These are phyloP conservation scores for Phyllotreta cruciferae DNA, from an alignment of 2,888 invertebrate species.

Conservation along the genomic window DNA sequence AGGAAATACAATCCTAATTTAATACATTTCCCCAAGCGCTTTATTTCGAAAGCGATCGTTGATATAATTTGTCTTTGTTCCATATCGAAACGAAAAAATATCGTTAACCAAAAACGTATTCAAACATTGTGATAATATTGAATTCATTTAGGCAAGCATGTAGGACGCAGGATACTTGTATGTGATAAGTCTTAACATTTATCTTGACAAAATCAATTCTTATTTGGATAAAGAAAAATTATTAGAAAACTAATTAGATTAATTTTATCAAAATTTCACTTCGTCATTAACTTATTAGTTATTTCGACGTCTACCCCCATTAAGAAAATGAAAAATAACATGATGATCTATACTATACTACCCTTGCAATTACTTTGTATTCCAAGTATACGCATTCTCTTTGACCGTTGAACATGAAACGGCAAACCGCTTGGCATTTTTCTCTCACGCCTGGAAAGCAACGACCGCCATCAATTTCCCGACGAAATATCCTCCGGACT, in stretches of 20 bases:
- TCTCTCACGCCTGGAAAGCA: slow-evolving; percentile 17
- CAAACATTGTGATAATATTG: not conserved
- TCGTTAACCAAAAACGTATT: not conserved
- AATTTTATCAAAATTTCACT: no score
- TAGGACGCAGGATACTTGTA: no score
- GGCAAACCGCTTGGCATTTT: slow-evolving; percentile 14
- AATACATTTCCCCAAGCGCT: slow-evolving; percentile 13
- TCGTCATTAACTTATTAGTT: no score
- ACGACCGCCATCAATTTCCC: slow-evolving; percentile 26
- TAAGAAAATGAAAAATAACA: no score
- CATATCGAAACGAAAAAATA: not conserved
- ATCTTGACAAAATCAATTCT: no score
- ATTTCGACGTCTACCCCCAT: no score
- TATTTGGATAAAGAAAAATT: no score
- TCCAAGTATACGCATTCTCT: not conserved
- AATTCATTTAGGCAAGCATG: no score
- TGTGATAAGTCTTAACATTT: no score
- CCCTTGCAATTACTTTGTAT: not conserved
- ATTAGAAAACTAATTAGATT: not conserved
- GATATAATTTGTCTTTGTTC: slow-evolving; percentile 2
- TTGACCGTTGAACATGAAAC: slow-evolving; percentile 6
- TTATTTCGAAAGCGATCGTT: slow-evolving; percentile 5
- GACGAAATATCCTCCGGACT: slow-evolving; percentile 14
- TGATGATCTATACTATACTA: not conserved
- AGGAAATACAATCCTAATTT: slow-evolving; percentile 13